These are phyloP conservation scores for Leuctra nigra DNA, from an alignment of 2,888 invertebrate genomes.

Conservation along the genomic window DNA sequence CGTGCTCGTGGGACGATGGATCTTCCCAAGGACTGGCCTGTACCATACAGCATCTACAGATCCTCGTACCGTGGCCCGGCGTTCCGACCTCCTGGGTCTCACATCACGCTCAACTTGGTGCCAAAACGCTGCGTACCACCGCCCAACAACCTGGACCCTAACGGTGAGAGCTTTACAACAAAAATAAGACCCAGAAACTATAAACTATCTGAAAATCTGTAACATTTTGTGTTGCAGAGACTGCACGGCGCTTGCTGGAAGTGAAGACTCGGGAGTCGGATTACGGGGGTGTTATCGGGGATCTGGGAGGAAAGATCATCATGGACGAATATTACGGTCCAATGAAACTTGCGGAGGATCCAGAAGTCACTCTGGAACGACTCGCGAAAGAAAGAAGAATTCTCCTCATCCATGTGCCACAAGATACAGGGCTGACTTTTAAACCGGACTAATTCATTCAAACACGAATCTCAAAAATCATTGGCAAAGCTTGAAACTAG, in stretches of 20 bases:
- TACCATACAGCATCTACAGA: not conserved
- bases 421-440: conserved; percentile 38
- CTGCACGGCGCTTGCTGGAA: too few species aligned
- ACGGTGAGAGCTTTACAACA: conserved; percentile 39
- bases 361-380: conserved; percentile 37
- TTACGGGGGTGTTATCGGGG: conserved; percentile 90
- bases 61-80: not conserved
- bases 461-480: too few species aligned
- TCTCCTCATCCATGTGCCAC: conserved; percentile 38
- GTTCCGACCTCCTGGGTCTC: not conserved
- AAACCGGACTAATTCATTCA: too few species aligned
- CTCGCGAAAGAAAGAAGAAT: too few species aligned
- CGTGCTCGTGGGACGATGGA: not conserved
- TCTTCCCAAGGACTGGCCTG: not conserved
- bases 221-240: conserved; percentile 99
- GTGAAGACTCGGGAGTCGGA: too few species aligned
- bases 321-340: conserved; percentile 93
- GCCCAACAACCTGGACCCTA: not conserved
- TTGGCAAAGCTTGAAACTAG: too few species aligned
- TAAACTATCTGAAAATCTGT: conserved; percentile 83
- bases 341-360: conserved; percentile 56
- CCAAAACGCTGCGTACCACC: not conserved
- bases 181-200: too few species aligned
- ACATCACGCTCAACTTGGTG: not conserved
- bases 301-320: conserved; percentile 93